Base-by-base conservation (phyloP, 2,888 invertebrate genomes). In the Andricus curvator region DNA sequence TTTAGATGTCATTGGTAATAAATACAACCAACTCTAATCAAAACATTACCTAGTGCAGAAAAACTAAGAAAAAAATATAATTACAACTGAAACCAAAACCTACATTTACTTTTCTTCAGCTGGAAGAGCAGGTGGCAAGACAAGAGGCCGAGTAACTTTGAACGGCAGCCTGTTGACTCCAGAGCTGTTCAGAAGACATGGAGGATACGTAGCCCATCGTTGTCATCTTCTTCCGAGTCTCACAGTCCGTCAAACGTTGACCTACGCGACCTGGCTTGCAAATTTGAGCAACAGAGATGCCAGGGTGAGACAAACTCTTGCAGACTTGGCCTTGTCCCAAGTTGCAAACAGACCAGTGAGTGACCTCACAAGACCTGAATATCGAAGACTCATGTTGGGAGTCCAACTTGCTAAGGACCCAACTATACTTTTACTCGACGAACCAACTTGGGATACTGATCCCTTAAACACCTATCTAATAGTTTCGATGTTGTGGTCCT, bases 381-480 rank as follows among this genome's bases (percentile, higher is more conserved):
- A 97, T 87, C 94, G 98, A 85, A 94, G 99, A 87, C 94, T 99
- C 44, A 96, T 98, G 88, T 97, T 99, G 86, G 99, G 98, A 0
- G 95, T 98, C 1, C 98, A 99, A 90, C 94, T 99, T 0, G 96
- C 99, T 65, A 96, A 98, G 91, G 99, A 99, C 94, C 99, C 99
- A 85, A 96, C 98, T 29, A 95, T 99, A 88, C 93, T 99, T 3
- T 94, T 99, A 1, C 93, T 98, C 84, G 99, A 99, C 91, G 99
- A 99, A 90, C 98, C 99, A 0, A 98, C 99, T 0, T 97, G 97
- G 95, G 98, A 98, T 85, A 94, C 99, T 85, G 99, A 99, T 93
- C 98, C 99, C 0, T 94, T 99, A 78, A 98, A 98, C 89, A 98
- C 99, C 0, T 99, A 99, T 92, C 94, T 99, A 83, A 96, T 99